Percentiles rank a stretch among this genome's conserved stretches.
Evolutionary conservation across 2,797 vertebrate species (phyloP).

Genomic region (Clangula hyemalis): DNA sequence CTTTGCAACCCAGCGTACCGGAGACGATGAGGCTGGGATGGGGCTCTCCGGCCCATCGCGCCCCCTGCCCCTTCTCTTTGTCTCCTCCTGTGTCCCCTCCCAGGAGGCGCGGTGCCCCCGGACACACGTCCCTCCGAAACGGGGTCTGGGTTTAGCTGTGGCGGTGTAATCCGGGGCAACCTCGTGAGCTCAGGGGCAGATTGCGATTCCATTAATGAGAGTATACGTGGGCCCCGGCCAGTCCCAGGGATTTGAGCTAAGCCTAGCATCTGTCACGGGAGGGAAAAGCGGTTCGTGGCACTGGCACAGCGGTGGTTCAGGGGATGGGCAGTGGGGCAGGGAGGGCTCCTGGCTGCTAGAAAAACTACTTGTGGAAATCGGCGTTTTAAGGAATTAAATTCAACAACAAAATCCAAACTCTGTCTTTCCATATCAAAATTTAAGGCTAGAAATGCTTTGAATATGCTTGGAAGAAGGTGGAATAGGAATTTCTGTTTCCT

Average conservation of each 20-base stretch:
- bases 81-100: background rate
- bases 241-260: slow-evolving; percentile 52
- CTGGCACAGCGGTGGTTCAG: background rate
- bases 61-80: background rate
- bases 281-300: slow-evolving; percentile 2
- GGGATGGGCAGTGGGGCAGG: background rate
- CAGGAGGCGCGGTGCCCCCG: background rate
- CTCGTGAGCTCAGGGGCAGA: slow-evolving; percentile 37
- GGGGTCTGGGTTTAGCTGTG: background rate
- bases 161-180: slow-evolving; percentile 2
- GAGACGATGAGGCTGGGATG: too few species aligned
- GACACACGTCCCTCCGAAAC: fast-evolving
- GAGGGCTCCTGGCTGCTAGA: background rate
- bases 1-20: fast-evolving
- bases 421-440: background rate
- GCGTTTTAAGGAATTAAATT: background rate
- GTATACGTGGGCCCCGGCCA: background rate
- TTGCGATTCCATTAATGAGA: slow-evolving; percentile 12
- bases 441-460: background rate
- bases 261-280: slow-evolving; percentile 42
- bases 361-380: background rate
- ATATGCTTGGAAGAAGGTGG: background rate
- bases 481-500: background rate
- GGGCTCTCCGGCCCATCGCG: fast-evolving
- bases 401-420: background rate